Evolutionary conservation across 1,140 invertebrate genomes (phyloP).

Genomic region (Megathymus violae): DNA sequence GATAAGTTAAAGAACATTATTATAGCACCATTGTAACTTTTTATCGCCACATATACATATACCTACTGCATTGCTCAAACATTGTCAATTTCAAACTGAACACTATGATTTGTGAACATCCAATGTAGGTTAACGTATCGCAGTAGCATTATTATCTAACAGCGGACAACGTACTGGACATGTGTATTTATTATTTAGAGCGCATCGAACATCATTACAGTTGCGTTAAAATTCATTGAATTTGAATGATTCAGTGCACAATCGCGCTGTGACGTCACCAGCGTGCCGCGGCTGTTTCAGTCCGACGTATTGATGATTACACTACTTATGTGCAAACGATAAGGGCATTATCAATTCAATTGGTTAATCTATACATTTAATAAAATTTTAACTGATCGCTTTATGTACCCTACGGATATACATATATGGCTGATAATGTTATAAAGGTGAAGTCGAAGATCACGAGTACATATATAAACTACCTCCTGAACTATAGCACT

Average conservation of each 20-base stretch:
- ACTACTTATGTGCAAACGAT: neutral
- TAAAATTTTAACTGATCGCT: too few relatives aligned
- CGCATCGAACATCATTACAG: conserved; percentile 33
- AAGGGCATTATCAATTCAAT: neutral
- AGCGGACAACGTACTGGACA: conserved; percentile 7
- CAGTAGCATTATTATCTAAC: conserved; percentile 19
- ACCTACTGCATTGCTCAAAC: neutral
- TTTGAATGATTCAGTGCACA: conserved; percentile 31
- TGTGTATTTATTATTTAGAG: conserved; percentile 30
- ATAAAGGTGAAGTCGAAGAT: too few relatives aligned
- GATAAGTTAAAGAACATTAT: too few relatives aligned
- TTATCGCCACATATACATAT: too few relatives aligned
- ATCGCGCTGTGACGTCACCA: conserved; percentile 22
- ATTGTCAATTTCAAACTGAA: neutral
- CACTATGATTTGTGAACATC: neutral
- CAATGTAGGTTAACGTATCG: neutral
- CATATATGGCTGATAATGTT: too few relatives aligned
- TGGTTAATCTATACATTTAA: neutral
- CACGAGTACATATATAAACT: too few relatives aligned
- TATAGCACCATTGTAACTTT: too few relatives aligned
- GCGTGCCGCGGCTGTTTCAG: neutral
- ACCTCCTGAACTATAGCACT: too few relatives aligned
- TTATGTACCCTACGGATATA: too few relatives aligned
- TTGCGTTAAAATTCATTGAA: conserved; percentile 34
- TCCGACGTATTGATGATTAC: conserved; percentile 4